Evolutionary conservation across 2,888 invertebrate genomes (phyloP).

Genomic region (Galerucella pusilla): DNA sequence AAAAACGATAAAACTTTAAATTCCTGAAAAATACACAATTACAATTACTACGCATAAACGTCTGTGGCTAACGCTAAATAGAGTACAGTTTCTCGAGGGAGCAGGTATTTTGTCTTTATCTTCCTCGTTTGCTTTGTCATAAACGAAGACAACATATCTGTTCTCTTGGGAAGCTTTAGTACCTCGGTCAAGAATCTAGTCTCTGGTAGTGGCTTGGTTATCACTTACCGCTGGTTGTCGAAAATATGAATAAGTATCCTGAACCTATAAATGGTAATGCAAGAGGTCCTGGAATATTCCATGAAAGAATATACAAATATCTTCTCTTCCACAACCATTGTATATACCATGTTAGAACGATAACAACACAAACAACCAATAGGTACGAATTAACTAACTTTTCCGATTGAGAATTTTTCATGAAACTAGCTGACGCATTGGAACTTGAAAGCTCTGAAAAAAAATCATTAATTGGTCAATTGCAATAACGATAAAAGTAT

Average conservation of each 20-base stretch:
- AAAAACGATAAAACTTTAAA: neutral
- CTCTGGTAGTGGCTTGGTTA: neutral
- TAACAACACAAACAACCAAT: neutral
- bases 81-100: too few relatives aligned
- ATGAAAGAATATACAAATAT: conserved; percentile 67
- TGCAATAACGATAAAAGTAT: too few relatives aligned
- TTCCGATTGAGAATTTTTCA: neutral
- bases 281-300: conserved; percentile 59
- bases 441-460: neutral
- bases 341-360: conserved; percentile 22
- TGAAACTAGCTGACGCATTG: neutral
- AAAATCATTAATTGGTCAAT: neutral
- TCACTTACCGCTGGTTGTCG: conserved; percentile 22
- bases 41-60: too few relatives aligned
- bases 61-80: too few relatives aligned
- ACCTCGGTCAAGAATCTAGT: too few relatives aligned
- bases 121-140: too few relatives aligned
- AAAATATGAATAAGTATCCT: conserved; percentile 23
- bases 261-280: conserved; percentile 38
- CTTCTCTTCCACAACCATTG: conserved; percentile 61
- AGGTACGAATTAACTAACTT: neutral
- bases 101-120: too few relatives aligned
- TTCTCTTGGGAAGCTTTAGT: too few relatives aligned
- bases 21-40: too few relatives aligned
- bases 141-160: too few relatives aligned